phyloP scores from a whole-genome alignment of 1,140 invertebrate species.

The Drosophila bocki region DNA sequence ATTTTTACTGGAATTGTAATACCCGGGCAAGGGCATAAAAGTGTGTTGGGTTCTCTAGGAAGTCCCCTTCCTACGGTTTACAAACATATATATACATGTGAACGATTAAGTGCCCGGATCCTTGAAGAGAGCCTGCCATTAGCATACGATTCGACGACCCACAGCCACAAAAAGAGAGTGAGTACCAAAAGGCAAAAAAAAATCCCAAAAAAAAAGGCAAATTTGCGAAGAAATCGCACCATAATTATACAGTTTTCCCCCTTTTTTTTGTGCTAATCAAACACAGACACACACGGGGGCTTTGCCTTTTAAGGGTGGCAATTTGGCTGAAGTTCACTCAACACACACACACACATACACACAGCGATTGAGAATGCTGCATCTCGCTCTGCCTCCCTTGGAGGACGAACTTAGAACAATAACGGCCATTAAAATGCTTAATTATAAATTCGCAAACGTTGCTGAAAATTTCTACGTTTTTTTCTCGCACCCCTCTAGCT shows the following conservation, averaged over 20 bases:
- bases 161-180: slow-evolving; percentile 9
- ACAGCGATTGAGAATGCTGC: neutral
- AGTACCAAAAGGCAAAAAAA: neutral
- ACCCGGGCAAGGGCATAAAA: neutral
- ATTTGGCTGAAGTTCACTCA: slow-evolving; percentile 75
- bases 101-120: slow-evolving; percentile 41
- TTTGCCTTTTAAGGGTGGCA: slow-evolving; percentile 78
- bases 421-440: slow-evolving; percentile 84
- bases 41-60: neutral
- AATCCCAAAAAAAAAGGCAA: slow-evolving; percentile 33
- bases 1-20: too few relatives aligned
- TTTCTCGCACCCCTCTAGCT: neutral
- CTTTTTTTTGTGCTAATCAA: slow-evolving; percentile 70
- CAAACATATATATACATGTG: neutral
- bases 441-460: slow-evolving; percentile 83
- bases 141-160: slow-evolving; percentile 28
- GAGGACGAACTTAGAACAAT: slow-evolving; percentile 65
- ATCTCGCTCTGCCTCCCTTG: slow-evolving; percentile 3
- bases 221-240: slow-evolving; percentile 55
- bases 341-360: slow-evolving; percentile 32
- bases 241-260: slow-evolving; percentile 64
- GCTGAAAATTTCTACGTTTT: slow-evolving; percentile 66
- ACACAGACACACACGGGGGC: slow-evolving; percentile 33
- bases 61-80: too few relatives aligned
- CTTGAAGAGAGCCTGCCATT: slow-evolving; percentile 52